These are phyloP conservation scores for Campoplex nolae DNA, from an alignment of 2,888 invertebrate genomes.

Conservation along the genomic window DNA sequence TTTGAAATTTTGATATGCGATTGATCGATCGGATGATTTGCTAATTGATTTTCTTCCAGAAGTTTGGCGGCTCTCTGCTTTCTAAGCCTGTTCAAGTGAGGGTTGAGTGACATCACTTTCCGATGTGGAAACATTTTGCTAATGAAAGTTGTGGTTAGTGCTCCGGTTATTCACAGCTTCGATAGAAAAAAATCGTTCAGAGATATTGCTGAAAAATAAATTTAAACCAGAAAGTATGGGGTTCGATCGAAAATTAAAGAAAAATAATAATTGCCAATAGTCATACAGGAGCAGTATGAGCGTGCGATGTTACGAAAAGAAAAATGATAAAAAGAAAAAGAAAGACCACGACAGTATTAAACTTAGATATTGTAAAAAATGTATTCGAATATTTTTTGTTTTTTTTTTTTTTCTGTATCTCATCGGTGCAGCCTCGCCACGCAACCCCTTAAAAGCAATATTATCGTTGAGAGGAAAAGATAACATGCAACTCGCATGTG, in stretches of 20 bases:
- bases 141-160: not conserved
- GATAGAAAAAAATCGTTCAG: not conserved
- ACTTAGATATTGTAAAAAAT: constrained; percentile 68
- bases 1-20: not conserved
- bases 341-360: constrained; percentile 45
- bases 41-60: too few species aligned
- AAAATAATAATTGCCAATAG: not conserved
- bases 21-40: too few species aligned
- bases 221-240: not conserved
- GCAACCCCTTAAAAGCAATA: constrained; percentile 76
- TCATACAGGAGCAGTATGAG: not conserved
- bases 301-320: constrained; percentile 7
- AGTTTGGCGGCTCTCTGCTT: not conserved
- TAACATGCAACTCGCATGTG: constrained; percentile 79
- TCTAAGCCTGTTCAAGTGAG: not conserved
- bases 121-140: too few species aligned
- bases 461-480: constrained; percentile 80
- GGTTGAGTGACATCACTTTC: not conserved
- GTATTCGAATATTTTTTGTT: constrained; percentile 58
- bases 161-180: not conserved
- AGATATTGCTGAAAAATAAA: not conserved
- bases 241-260: too few species aligned
- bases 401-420: not conserved
- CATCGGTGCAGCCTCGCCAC: constrained; percentile 2
- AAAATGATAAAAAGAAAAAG: constrained; percentile 18